Evolutionary conservation across 2,888 invertebrate species (phyloP).

Genomic region (Philereme vetulata): DNA sequence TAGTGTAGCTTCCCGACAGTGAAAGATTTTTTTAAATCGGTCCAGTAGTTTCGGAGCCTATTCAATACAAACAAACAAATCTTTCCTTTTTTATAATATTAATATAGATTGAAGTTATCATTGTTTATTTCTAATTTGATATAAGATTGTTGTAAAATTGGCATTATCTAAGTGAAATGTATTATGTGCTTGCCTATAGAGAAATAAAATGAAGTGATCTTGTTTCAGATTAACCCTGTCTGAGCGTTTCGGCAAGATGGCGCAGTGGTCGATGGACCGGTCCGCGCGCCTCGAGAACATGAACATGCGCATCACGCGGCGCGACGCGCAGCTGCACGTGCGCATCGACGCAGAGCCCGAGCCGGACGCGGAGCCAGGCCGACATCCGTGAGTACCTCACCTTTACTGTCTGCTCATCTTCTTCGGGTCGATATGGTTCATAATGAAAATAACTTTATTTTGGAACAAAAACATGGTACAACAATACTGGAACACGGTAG

Average conservation of each 20-base stretch:
- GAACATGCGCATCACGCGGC: slow-evolving; percentile 93
- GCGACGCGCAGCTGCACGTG: slow-evolving; percentile 88
- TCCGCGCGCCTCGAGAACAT: slow-evolving; percentile 93
- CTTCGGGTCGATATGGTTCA: no score
- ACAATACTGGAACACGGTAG: no score
- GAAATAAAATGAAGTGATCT: not conserved
- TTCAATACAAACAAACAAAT: no score
- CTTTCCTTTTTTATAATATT: no score
- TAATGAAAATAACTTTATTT: no score
- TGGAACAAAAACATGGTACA: no score
- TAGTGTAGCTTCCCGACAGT: no score
- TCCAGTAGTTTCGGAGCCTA: no score
- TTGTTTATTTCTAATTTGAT: no score
- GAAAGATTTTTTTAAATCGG: no score
- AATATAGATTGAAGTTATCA: no score
- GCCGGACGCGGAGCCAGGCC: slow-evolving; percentile 41
- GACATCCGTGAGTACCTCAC: slow-evolving; percentile 54
- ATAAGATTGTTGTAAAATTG: no score
- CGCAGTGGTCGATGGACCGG: slow-evolving; percentile 94
- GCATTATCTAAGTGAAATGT: not conserved
- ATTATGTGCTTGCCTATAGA: not conserved
- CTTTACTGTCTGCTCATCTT: not conserved
- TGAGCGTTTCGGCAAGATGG: slow-evolving; percentile 95
- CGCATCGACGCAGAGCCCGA: slow-evolving; percentile 83
- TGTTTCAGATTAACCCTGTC: slow-evolving; percentile 88